Evolutionary conservation across 2,797 vertebrate genomes (phyloP).

Genomic region (Tinamus major): DNA sequence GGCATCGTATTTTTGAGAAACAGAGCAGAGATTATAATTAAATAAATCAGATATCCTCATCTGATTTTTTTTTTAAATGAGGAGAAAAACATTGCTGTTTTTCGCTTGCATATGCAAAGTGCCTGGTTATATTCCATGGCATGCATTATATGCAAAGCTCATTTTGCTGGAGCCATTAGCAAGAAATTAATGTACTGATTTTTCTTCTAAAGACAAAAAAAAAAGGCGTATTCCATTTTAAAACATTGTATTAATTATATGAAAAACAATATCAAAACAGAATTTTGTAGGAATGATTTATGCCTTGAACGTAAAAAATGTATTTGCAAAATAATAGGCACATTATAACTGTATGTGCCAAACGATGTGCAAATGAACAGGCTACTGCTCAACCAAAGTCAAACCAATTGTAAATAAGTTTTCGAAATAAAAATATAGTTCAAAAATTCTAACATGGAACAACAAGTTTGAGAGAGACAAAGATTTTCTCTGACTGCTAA

Average conservation of each 20-base stretch:
- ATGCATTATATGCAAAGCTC: neutral
- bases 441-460: neutral
- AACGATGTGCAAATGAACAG: neutral
- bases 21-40: neutral
- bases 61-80: accelerated
- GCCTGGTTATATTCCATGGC: neutral
- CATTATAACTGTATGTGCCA: neutral
- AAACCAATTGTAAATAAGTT: neutral
- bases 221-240: neutral
- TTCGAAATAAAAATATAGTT: neutral
- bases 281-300: neutral
- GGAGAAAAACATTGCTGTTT: accelerated
- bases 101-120: neutral
- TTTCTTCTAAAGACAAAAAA: neutral
- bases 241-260: neutral
- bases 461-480: neutral
- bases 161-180: neutral
- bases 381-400: neutral
- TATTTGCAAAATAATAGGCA: neutral
- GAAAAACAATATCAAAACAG: neutral
- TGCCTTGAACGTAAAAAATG: neutral
- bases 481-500: neutral
- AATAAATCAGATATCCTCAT: neutral
- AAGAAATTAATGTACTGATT: neutral
- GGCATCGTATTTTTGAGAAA: neutral